Conservation (phyloP, 1,140 invertebrate genomes). For the Drosophila jambulina region DNA sequence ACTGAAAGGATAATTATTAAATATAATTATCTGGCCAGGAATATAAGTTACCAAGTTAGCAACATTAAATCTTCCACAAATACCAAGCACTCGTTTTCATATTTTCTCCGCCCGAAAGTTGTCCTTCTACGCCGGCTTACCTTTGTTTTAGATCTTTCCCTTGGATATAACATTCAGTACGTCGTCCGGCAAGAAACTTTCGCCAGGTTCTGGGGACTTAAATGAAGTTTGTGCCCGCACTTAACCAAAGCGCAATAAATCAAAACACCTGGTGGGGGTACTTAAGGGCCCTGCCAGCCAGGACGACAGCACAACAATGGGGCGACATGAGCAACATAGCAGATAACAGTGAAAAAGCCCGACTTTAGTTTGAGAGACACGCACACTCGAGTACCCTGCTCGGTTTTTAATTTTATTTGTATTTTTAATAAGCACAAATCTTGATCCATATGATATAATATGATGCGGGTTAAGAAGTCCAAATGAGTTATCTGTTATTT, state of each 20-base stretch:
- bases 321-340: slow-evolving; percentile 25
- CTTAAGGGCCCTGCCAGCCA: slow-evolving; percentile 47
- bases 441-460: not conserved
- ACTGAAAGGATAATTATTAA: not conserved
- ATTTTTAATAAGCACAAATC: not conserved
- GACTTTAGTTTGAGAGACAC: too few species aligned
- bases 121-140: slow-evolving; percentile 7
- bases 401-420: not conserved
- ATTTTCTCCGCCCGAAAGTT: slow-evolving; percentile 5
- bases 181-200: slow-evolving; percentile 37
- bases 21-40: slow-evolving; percentile 1
- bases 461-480: not conserved
- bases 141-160: slow-evolving; percentile 9
- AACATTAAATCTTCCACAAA: slow-evolving; percentile 14
- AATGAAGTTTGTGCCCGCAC: slow-evolving; percentile 73
- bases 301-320: slow-evolving; percentile 41
- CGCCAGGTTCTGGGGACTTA: slow-evolving; percentile 48
- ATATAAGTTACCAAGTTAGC: not conserved
- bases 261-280: slow-evolving; percentile 69
- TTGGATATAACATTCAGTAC: slow-evolving; percentile 17
- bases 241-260: slow-evolving; percentile 80
- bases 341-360: slow-evolving; percentile 14
- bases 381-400: not conserved
- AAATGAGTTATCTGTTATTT: too few species aligned
- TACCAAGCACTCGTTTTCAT: slow-evolving; percentile 17